Base-by-base conservation (phyloP, 1,140 invertebrate genomes). In the Lasioglossum baleicum region DNA sequence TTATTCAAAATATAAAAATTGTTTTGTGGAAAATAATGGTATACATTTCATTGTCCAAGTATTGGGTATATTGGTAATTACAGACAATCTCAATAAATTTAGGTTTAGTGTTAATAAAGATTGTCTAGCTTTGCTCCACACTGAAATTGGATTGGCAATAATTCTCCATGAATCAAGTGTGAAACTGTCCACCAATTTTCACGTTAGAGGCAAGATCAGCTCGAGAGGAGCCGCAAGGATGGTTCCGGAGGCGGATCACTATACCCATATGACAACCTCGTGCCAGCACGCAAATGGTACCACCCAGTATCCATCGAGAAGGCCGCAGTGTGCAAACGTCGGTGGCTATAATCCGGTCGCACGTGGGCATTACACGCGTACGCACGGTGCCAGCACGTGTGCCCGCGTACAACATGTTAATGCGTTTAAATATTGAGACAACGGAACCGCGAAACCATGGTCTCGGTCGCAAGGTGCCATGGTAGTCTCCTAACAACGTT, bases 321-420 rank as follows among this genome's bases (percentile, higher is more conserved):
- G 56, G 56, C 56, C 56, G 56, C 56, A n/a, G n/a, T n/a, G 56
- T 58, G 40, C 75, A 78, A 72, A 78, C 76, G 65, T 2, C 2
- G 5, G 26, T 35, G 44, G 63, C 67, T 73, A 84, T 84, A 84
- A 85, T 84, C 73, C 83, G 61, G 31, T 68, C 61, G 75, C 77
- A 84, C 72, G 71, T 71, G 67, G 42, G 61, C 58, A n/a, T 56
- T 61, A 74, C 58, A 69, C 65, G 78, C 44, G 56, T 64, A 31
- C 64, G 65, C 74, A 67, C 20, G 22, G 40, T 17, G 13, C 15
- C 40, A 31, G 53, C 75, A 71, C 75, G 60, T 72, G 68, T 48
- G 51, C 56, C 20, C 17, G 73, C 70, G 60, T 61, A 56, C 17
- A 26, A 22, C 35, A 65, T 44, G 61, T 44, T 79, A 73, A 66